phyloP scores from a whole-genome alignment of 2,888 invertebrate species.

The Andrena marginata region DNA sequence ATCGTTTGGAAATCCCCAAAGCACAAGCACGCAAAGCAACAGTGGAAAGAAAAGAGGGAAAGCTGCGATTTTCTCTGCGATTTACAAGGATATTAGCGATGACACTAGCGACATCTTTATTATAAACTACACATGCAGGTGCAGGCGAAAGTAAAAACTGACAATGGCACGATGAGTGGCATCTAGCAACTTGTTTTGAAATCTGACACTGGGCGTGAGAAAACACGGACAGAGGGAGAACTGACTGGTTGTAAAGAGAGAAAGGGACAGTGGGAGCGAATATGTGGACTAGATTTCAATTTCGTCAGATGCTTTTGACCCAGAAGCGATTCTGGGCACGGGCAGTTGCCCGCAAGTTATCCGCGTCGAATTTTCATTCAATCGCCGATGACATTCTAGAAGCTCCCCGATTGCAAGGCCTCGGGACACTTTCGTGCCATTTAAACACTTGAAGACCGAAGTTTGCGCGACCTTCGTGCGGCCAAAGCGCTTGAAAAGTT shows the following conservation, averaged over 20 bases:
- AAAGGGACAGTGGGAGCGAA: neutral
- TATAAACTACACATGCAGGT: neutral
- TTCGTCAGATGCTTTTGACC: neutral
- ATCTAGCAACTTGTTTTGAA: neutral
- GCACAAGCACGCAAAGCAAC: neutral
- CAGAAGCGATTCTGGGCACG: no score
- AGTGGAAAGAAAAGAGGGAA: neutral
- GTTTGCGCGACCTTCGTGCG: constrained; percentile 34
- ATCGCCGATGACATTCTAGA: neutral
- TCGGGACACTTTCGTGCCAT: constrained; percentile 30
- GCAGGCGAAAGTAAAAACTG: neutral
- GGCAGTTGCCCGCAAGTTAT: no score
- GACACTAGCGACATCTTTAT: constrained; percentile 6
- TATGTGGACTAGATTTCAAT: neutral
- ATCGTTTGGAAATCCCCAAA: no score
- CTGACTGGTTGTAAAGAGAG: neutral
- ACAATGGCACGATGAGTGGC: neutral
- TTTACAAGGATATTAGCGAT: neutral
- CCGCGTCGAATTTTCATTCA: neutral
- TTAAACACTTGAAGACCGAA: constrained; percentile 35
- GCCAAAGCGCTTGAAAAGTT: constrained; percentile 19
- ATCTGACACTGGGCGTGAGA: neutral
- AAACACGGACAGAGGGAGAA: neutral
- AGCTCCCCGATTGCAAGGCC: neutral
- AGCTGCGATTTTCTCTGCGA: neutral